These are phyloP conservation scores for Neocloeon triangulifer DNA, from an alignment of 1,140 invertebrate species.

Conservation along the genomic window DNA sequence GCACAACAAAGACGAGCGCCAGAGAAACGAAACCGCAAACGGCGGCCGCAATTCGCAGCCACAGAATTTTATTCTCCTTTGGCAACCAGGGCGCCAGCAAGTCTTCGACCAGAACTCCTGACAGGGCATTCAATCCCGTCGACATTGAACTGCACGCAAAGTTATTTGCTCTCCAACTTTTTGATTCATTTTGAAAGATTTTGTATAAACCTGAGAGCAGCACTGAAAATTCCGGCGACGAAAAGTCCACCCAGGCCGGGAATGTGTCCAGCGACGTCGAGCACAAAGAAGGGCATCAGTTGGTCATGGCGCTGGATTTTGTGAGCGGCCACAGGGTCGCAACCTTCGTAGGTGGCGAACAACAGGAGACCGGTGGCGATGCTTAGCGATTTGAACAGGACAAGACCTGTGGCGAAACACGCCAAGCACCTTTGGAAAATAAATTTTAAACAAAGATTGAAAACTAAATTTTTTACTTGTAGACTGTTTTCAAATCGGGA, in stretches of 20 bases:
- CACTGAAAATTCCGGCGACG: conserved; percentile 46
- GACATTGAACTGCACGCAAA: conserved; percentile 35
- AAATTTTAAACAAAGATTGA: neutral
- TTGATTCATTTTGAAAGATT: too few species aligned
- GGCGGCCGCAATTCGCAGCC: conserved; percentile 31
- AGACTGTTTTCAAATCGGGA: conserved; percentile 29
- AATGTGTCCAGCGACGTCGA: conserved; percentile 35
- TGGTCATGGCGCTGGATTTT: conserved; percentile 1
- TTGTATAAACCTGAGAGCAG: conserved; percentile 34
- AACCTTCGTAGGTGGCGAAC: conserved; percentile 19
- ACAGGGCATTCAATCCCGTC: conserved; percentile 34
- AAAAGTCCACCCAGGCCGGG: conserved; percentile 60
- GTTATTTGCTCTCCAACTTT: too few species aligned
- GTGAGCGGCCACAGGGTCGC: conserved; percentile 5
- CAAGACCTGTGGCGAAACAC: conserved; percentile 2
- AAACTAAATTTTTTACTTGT: conserved; percentile 19
- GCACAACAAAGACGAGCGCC: conserved; percentile 32
- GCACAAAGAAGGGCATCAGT: conserved; percentile 47
- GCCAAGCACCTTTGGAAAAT: too few species aligned
- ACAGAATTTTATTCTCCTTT: conserved; percentile 16
- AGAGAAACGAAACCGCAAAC: conserved; percentile 28
- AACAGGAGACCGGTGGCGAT: conserved; percentile 33
- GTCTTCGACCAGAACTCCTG: conserved; percentile 42
- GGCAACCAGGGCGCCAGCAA: conserved; percentile 22
- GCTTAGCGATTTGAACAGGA: conserved; percentile 15